phyloP scores from a whole-genome alignment of 2,888 invertebrate species.

The Hydraecia micacea region DNA sequence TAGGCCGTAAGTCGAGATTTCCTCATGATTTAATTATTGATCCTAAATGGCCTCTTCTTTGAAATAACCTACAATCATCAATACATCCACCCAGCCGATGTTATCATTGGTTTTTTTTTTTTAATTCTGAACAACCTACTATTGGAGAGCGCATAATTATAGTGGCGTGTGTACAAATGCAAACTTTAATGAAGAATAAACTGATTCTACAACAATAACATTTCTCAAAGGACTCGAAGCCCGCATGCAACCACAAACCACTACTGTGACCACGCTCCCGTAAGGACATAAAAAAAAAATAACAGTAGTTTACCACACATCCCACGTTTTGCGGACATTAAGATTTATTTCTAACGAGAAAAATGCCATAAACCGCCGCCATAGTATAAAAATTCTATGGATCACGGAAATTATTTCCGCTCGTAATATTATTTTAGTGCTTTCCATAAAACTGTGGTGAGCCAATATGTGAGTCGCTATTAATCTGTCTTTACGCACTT shows the following conservation, averaged over 20 bases:
- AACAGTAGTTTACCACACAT: slow-evolving; percentile 48
- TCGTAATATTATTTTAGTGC: slow-evolving; percentile 64
- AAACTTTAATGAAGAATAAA: background rate
- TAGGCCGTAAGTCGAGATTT: too few relatives aligned
- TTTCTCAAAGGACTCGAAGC: background rate
- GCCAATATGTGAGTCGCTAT: slow-evolving; percentile 49
- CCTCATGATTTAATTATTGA: background rate
- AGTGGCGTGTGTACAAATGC: background rate
- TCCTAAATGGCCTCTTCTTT: background rate
- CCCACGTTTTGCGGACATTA: slow-evolving; percentile 48
- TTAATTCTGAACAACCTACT: background rate
- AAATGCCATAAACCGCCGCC: slow-evolving; percentile 47
- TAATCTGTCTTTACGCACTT: slow-evolving; percentile 40
- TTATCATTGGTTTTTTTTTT: too few relatives aligned
- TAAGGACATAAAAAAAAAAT: slow-evolving; percentile 35
- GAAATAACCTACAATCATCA: background rate
- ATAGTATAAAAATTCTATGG: slow-evolving; percentile 63
- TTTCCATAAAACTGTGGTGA: slow-evolving; percentile 56
- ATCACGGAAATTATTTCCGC: slow-evolving; percentile 57
- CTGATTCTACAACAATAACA: background rate
- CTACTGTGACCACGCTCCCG: background rate
- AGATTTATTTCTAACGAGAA: slow-evolving; percentile 60
- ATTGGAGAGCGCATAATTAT: too few relatives aligned
- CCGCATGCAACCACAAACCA: slow-evolving; percentile 4
- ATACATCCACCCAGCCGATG: background rate